Evolutionary conservation across 1,140 invertebrate species (phyloP).

Genomic region (Drosophila mauritiana): DNA sequence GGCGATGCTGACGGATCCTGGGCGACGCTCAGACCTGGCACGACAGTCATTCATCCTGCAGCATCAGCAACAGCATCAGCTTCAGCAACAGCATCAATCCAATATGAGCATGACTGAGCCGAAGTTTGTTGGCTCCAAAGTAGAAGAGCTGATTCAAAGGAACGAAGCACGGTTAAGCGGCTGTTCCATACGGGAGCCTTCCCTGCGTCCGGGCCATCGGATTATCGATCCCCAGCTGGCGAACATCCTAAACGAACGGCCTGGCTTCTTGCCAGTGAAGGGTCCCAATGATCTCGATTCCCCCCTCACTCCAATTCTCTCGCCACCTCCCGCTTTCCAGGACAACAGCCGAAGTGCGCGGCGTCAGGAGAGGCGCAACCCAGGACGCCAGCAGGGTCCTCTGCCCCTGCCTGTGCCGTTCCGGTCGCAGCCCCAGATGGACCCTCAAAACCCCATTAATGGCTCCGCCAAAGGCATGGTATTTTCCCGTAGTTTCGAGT

Average conservation of each 20-base stretch:
- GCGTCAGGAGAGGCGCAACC: slow-evolving; percentile 54
- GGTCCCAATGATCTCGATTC: slow-evolving; percentile 73
- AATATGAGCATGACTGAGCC: slow-evolving; percentile 35
- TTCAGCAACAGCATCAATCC: slow-evolving; percentile 6
- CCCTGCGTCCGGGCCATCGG: slow-evolving; percentile 71
- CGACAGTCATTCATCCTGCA: slow-evolving; percentile 60
- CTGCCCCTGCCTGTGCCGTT: slow-evolving; percentile 21
- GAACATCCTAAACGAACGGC: slow-evolving; percentile 79
- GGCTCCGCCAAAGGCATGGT: slow-evolving; percentile 77
- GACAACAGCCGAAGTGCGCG: slow-evolving; percentile 67
- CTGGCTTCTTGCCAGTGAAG: slow-evolving; percentile 80
- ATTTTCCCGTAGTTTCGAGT: slow-evolving; percentile 84
- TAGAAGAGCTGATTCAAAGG: slow-evolving; percentile 79
- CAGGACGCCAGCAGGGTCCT: slow-evolving; percentile 45
- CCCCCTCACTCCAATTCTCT: slow-evolving; percentile 85
- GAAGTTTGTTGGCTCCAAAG: slow-evolving; percentile 75
- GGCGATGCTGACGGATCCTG: slow-evolving; percentile 49
- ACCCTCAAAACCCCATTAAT: slow-evolving; percentile 11
- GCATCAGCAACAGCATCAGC: slow-evolving; percentile 12
- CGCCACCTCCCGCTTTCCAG: slow-evolving; percentile 86
- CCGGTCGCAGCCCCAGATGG: slow-evolving; percentile 21
- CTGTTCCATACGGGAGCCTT: slow-evolving; percentile 36
- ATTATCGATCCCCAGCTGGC: slow-evolving; percentile 79
- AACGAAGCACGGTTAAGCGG: slow-evolving; percentile 70
- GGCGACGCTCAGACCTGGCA: slow-evolving; percentile 47